Evolutionary conservation across 2,113 vertebrate genomes (phyloP), one percentile per base, ranked within the genome.

Genomic region (Hiodon tergisus): DNA sequence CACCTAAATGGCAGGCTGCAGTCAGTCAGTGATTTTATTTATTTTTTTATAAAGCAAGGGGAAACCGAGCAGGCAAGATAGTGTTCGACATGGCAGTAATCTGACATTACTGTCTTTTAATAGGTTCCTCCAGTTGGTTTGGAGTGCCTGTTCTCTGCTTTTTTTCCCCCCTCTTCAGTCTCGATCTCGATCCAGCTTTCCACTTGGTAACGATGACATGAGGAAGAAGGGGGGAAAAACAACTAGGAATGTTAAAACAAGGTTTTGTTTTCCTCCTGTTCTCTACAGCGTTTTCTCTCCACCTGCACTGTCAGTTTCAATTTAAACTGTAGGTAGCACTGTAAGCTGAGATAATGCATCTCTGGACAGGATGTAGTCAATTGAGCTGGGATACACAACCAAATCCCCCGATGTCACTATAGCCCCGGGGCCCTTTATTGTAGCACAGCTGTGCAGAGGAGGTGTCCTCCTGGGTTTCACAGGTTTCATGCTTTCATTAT

Each of bases 241-340:
- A 14, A 14, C 47, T 65, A 9, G 62, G 62, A 31, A 65, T 3
- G 6, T 11, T 8, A 17, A 62, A 62, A 62, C 16, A n/a, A 63
- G 61, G 16, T 46, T 46, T 8, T 63, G 31, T 8, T 76, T 66
- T 51, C 6, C 71, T 74, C 82, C 80, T 85, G 83, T 84, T 74
- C 83, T 85, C 81, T 11, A 47, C 8, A 10, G 17, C 2, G 6
- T 46, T 16, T 65, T 16, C 62, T 17, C 62, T 10, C 9, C 9
- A 46, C 60, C 60, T 13, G 84, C 85, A 80, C 85, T 87, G 88
- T 90, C 88, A 83, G 81, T 87, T 87, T 86, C 83, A 75, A 89
- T 89, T 88, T 89, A 82, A 47, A 4, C 46, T 7, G 63, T 31
- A 31, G 31, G 31, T 31, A 31, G 31, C 31, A 31, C 31, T 1